phyloP scores from a whole-genome alignment of 2,797 vertebrate genomes.

The Poeciliopsis turneri region DNA sequence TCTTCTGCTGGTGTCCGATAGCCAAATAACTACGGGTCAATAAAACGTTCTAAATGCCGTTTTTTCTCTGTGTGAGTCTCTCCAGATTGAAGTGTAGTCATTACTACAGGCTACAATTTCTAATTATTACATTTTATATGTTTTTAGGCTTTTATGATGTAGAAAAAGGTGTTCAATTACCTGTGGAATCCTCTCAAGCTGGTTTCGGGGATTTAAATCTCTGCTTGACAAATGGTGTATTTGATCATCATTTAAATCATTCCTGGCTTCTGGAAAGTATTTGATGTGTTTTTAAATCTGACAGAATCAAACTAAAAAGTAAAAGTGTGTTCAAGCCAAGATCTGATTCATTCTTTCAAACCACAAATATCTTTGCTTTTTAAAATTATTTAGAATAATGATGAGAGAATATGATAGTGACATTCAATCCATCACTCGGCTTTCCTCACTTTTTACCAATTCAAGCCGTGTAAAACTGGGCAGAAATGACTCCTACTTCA shows the following conservation, averaged over 20 bases:
- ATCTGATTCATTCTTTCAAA: neutral
- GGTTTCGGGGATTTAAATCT: neutral
- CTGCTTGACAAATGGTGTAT: neutral
- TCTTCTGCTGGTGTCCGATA: too few relatives aligned
- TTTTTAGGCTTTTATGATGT: neutral
- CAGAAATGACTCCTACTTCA: constrained; percentile 3
- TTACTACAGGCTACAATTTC: neutral
- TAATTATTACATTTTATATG: neutral
- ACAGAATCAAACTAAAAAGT: neutral
- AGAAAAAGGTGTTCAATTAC: neutral
- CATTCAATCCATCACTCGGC: constrained; percentile 16
- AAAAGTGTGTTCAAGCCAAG: neutral
- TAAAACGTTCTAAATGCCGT: too few relatives aligned
- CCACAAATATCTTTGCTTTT: neutral
- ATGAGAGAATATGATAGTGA: neutral
- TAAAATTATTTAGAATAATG: neutral
- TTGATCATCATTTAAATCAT: neutral
- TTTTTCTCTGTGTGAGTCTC: too few relatives aligned
- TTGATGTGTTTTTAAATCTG: neutral
- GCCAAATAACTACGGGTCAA: too few relatives aligned
- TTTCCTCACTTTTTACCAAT: constrained; percentile 3
- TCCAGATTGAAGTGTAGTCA: too few relatives aligned
- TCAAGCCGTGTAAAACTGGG: constrained; percentile 11
- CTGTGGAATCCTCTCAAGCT: neutral
- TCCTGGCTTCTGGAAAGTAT: neutral